Base-by-base conservation (phyloP, 2,888 invertebrate species). In the Pristionchus fissidentatus region DNA sequence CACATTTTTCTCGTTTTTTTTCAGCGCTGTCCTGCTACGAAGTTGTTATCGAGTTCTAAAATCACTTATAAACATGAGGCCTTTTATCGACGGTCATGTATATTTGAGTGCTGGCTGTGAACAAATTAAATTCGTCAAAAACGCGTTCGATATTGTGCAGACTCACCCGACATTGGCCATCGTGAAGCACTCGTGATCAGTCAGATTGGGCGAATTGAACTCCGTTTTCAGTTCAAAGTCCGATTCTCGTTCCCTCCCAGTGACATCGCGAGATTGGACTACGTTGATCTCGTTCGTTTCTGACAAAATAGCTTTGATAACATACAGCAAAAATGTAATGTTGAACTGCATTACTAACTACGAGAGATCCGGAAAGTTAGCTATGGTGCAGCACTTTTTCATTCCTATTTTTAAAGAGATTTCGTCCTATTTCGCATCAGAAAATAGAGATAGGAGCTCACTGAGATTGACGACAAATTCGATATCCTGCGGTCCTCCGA, bases 181-280 rank as follows among this genome's bases (percentile, higher is more conserved):
- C 0, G 95, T 95, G 38, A 94, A 92, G 0, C 95, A 93, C 85
- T 95, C 95, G n/a, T 94, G 94, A 38, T 95, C 95, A 0, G 95
- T 94, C 90, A 95, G 94, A 4, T 95, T 93, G 0, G 95, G 94
- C 0, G 94, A 93, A 92, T 96, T 96, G 89, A 95, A 93, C 93
- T 97, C 96, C 90, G 96, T 96, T 5, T 94, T 93, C 46, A 96
- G 92, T 90, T 96, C 96, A 89, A 95, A 95, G 84, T 96, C 95
- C 0, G 95, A 95, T 95, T 96, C 96, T 0, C 94, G 93, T 87
- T 95, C 95, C 43, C 95, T 91, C 0, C 95, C 95, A 0, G 96
- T 96, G 81, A 96, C 95, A 0, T 96, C 95, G 8, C 96, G 94
- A 1, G 95, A 95, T 95, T 96, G 95, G n/a, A 95, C 75, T 75